Conservation (phyloP, 2,888 invertebrate genomes). For the Oxystoma pomonae region DNA sequence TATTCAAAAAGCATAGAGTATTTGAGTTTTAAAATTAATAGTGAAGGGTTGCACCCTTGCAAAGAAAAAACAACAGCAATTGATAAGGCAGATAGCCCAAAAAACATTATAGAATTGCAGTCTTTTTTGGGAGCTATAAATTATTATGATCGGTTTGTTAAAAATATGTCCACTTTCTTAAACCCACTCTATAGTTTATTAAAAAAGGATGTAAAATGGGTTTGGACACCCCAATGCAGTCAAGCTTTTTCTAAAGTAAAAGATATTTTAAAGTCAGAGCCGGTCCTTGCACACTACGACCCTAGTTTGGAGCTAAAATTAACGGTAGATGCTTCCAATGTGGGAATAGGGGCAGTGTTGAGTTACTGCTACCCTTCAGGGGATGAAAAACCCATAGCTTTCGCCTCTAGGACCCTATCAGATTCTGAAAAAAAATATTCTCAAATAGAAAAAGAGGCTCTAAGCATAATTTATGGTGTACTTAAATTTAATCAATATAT, state of each 20-base stretch:
- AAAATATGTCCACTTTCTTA: constrained; percentile 19
- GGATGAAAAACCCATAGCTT: constrained; percentile 37
- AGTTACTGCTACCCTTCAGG: constrained; percentile 31
- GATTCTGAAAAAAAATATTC: constrained; percentile 28
- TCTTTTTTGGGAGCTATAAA: constrained; percentile 20
- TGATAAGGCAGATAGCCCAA: constrained; percentile 14
- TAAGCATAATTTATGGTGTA: constrained; percentile 33
- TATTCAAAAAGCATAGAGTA: constrained; percentile 10
- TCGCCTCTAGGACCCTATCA: constrained; percentile 33
- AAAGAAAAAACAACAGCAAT: constrained; percentile 21
- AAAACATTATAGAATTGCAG: constrained; percentile 18
- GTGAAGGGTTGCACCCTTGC: constrained; percentile 16
- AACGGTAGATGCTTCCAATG: constrained; percentile 12
- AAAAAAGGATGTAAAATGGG: constrained; percentile 15
- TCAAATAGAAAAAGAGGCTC: constrained; percentile 4
- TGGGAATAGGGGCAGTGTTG: constrained; percentile 33
- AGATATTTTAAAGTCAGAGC: constrained; percentile 7
- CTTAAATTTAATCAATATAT: constrained; percentile 40
- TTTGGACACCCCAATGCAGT: constrained; percentile 15
- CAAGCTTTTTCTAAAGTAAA: constrained; percentile 16
- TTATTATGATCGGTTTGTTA: constrained; percentile 21
- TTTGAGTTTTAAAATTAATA: constrained; percentile 13
- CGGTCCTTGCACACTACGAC: neutral
- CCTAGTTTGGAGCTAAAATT: constrained; percentile 14
- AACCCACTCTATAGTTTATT: constrained; percentile 23